These are phyloP conservation scores for Gorsachius magnificus DNA, from an alignment of 2,797 vertebrate genomes.

Conservation along the genomic window DNA sequence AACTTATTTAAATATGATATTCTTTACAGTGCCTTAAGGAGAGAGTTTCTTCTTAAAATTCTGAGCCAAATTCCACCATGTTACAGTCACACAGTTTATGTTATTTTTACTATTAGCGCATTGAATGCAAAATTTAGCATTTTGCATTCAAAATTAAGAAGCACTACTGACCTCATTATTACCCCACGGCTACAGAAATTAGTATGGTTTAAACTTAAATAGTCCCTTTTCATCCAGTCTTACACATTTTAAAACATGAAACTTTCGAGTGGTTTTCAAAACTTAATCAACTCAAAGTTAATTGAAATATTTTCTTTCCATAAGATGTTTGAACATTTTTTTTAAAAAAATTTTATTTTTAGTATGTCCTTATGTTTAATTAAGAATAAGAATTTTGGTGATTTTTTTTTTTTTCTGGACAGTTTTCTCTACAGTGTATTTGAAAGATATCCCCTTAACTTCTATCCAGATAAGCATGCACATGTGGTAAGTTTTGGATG, in stretches of 20 bases:
- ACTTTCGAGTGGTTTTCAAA: not conserved
- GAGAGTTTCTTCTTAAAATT: conserved; percentile 13
- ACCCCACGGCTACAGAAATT: not conserved
- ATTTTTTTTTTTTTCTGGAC: not conserved
- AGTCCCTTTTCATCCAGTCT: not conserved
- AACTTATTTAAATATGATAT: conserved; percentile 38
- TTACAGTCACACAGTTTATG: not conserved
- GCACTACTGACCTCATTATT: not conserved
- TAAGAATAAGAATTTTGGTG: not conserved
- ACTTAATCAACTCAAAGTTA: not conserved
- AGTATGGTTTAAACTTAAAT: not conserved
- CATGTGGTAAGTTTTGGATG: not conserved
- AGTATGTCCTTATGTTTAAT: not conserved
- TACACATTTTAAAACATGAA: not conserved
- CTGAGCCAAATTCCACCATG: not conserved
- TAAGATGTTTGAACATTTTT: not conserved
- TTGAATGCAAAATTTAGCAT: not conserved
- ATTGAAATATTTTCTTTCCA: not conserved
- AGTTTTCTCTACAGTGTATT: not conserved
- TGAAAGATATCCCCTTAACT: not conserved
- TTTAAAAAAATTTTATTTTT: not conserved
- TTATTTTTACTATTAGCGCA: not conserved
- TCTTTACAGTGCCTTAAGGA: not conserved
- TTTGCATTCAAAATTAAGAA: not conserved
- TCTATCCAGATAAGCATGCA: not conserved